Conservation (phyloP, 2,888 invertebrate species). For the Torymus aiolomorphi region DNA sequence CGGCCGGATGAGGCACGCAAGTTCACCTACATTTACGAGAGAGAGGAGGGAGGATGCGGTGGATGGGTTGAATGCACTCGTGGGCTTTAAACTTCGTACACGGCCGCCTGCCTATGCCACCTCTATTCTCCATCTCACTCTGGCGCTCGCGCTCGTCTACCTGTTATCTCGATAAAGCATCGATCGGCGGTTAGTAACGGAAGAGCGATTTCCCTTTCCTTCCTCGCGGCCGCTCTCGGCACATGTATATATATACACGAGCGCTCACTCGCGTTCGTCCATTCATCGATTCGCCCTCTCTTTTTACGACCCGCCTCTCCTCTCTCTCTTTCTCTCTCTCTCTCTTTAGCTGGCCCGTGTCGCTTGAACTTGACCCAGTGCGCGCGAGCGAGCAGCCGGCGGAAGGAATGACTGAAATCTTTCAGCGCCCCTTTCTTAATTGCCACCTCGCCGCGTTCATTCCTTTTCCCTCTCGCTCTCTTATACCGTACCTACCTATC, state of each 20-base stretch:
- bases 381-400: conserved; percentile 60
- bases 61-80: background rate
- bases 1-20: conserved; percentile 49
- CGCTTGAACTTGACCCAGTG: conserved; percentile 72
- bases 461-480: conserved; percentile 1
- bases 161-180: conserved; percentile 69
- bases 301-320: too few species aligned
- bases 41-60: conserved; percentile 27
- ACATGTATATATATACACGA: background rate
- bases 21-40: conserved; percentile 63
- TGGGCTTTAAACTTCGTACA: conserved; percentile 59
- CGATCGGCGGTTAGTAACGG: conserved; percentile 68
- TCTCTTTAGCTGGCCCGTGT: conserved; percentile 45
- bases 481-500: conserved; percentile 21
- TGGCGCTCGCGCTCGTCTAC: conserved; percentile 56
- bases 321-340: conserved; percentile 48
- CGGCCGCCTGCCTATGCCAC: conserved; percentile 56
- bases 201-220: conserved; percentile 65
- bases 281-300: conserved; percentile 56
- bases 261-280: conserved; percentile 14
- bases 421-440: conserved; percentile 59
- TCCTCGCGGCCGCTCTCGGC: background rate
- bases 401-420: conserved; percentile 67
- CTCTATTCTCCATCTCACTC: conserved; percentile 44
- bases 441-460: conserved; percentile 16